Percentiles rank a stretch among this genome's conserved stretches.
These are phyloP conservation scores for Synanthedon vespiformis DNA, from an alignment of 2,888 invertebrate genomes.

Conservation along the genomic window DNA sequence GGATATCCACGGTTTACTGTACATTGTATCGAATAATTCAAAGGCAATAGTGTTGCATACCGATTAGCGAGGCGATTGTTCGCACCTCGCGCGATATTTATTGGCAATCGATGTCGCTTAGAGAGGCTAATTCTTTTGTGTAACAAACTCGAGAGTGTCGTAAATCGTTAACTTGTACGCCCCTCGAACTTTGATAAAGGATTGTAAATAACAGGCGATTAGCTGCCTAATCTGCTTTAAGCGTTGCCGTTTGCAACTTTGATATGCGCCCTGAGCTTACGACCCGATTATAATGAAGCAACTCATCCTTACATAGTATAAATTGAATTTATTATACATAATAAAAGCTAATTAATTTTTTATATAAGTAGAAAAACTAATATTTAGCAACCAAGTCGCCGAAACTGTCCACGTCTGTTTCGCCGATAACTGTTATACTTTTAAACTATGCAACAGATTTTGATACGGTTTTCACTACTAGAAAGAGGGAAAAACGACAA, in stretches of 20 bases:
- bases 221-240: constrained; percentile 46
- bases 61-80: constrained; percentile 32
- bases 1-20: constrained; percentile 32
- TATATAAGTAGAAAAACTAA: too few relatives aligned
- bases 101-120: constrained; percentile 63
- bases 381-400: too few relatives aligned
- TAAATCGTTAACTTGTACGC: constrained; percentile 51
- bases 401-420: too few relatives aligned
- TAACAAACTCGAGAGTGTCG: constrained; percentile 33
- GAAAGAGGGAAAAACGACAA: too few relatives aligned
- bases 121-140: constrained; percentile 57
- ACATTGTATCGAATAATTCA: constrained; percentile 33
- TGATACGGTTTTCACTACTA: too few relatives aligned
- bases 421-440: too few relatives aligned
- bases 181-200: constrained; percentile 51
- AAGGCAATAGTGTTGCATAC: constrained; percentile 51
- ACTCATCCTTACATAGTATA: too few relatives aligned
- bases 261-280: constrained; percentile 40
- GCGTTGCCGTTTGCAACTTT: constrained; percentile 48
- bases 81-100: constrained; percentile 54
- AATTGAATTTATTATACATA: too few relatives aligned
- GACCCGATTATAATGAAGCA: constrained; percentile 24
- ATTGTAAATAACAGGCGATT: constrained; percentile 60
- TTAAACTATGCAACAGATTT: too few relatives aligned
- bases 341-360: too few relatives aligned